Conservation (phyloP, 2,797 vertebrate genomes). For the Cuniculus paca region DNA sequence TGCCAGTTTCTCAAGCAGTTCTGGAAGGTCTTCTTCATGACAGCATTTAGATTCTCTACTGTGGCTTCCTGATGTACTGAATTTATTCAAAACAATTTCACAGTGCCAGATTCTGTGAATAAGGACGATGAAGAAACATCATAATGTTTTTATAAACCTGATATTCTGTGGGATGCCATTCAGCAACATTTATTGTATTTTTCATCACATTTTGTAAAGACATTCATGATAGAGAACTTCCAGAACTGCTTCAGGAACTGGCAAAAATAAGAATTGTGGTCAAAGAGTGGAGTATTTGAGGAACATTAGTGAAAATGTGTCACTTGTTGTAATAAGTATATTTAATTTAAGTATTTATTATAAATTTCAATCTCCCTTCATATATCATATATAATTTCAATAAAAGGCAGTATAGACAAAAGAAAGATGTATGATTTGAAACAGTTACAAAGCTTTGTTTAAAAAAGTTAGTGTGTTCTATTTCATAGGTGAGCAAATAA, state of each 20-base stretch:
- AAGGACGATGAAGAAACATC: background rate
- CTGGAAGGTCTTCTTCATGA: background rate
- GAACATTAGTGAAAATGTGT: background rate
- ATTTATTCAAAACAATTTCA: background rate
- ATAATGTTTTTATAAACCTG: background rate
- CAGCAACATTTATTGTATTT: background rate
- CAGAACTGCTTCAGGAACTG: background rate
- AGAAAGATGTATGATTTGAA: background rate
- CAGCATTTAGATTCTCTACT: background rate
- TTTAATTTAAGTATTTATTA: background rate
- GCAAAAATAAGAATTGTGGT: background rate
- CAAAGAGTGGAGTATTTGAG: background rate
- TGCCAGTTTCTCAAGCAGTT: background rate
- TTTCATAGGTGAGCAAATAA: background rate
- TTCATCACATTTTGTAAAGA: background rate
- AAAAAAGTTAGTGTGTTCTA: background rate
- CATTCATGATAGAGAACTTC: background rate
- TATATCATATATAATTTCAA: background rate
- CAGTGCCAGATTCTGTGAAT: background rate
- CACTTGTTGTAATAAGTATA: background rate
- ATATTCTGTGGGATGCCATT: background rate
- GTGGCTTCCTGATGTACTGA: background rate
- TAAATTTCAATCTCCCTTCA: background rate
- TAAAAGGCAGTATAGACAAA: background rate
- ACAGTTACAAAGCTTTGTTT: background rate